These are phyloP conservation scores for Vulpes ferrilata DNA, from an alignment of 2,113 vertebrate genomes.

Conservation along the genomic window DNA sequence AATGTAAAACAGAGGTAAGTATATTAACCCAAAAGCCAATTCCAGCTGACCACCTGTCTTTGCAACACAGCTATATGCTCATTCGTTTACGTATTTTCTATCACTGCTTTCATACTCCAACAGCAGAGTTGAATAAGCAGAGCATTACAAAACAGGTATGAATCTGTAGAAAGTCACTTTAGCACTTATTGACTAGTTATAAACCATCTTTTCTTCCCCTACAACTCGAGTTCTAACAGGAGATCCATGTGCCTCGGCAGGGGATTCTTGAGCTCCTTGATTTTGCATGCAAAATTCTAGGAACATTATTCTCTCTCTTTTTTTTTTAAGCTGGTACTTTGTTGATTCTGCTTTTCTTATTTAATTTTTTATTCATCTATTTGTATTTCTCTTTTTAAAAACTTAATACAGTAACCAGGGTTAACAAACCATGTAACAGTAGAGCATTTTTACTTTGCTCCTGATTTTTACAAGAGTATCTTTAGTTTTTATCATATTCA, in stretches of 20 bases:
- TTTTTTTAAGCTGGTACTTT: neutral
- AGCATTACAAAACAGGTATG: neutral
- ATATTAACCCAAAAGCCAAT: neutral
- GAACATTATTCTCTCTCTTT: neutral
- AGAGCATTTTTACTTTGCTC: slow-evolving; percentile 9
- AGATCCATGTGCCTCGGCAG: neutral
- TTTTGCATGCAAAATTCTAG: slow-evolving; percentile 39
- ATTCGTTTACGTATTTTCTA: neutral
- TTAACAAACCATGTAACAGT: slow-evolving; percentile 5
- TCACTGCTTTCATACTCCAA: neutral
- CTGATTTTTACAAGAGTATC: slow-evolving; percentile 10
- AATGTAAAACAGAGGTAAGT: neutral
- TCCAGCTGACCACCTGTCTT: neutral
- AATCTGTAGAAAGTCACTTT: slow-evolving; percentile 23
- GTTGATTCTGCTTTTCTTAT: slow-evolving; percentile 25
- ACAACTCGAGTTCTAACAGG: neutral
- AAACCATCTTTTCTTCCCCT: neutral
- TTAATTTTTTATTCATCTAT: slow-evolving; percentile 38
- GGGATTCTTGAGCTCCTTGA: neutral
- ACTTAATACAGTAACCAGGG: neutral
- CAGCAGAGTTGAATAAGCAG: neutral
- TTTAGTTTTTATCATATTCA: slow-evolving; percentile 34
- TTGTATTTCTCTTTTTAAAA: slow-evolving; percentile 23
- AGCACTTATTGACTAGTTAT: neutral
- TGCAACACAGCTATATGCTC: neutral